phyloP scores from a whole-genome alignment of 2,113 vertebrate genomes.

The Speoplatyrhinus poulsoni region DNA sequence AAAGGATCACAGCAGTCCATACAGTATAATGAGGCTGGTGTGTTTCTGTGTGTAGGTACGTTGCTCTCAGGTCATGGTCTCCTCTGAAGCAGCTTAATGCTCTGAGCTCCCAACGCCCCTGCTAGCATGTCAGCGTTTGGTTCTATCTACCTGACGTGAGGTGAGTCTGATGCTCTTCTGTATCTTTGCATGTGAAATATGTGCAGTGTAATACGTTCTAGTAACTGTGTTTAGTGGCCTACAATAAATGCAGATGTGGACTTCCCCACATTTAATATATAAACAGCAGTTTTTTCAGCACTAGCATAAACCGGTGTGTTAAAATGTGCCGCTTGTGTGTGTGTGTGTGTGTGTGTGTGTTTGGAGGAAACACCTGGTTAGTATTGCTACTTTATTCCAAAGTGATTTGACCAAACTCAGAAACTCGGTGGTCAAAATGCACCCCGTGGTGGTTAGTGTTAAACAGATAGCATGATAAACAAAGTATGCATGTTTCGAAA shows the following conservation, averaged over 20 bases:
- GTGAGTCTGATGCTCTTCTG: conserved; percentile 42
- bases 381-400: too few relatives aligned
- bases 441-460: too few relatives aligned
- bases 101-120: conserved; percentile 9
- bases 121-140: conserved; percentile 7
- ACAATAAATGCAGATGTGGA: too few relatives aligned
- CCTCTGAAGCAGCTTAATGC: not conserved
- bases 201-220: not conserved
- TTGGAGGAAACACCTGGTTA: too few relatives aligned
- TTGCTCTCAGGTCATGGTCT: not conserved
- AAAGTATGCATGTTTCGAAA: not conserved
- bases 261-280: too few relatives aligned
- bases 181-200: not conserved
- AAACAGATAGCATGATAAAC: not conserved
- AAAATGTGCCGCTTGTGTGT: too few relatives aligned
- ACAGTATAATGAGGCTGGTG: not conserved
- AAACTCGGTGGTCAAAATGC: not conserved
- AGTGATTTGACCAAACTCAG: not conserved
- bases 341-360: too few relatives aligned
- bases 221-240: too few relatives aligned
- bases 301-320: too few relatives aligned
- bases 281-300: too few relatives aligned
- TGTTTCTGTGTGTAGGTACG: not conserved
- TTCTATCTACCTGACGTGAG: conserved; percentile 19
- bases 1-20: not conserved